Conservation (phyloP, 2,113 vertebrate species). For the Collichthys lucidus region DNA sequence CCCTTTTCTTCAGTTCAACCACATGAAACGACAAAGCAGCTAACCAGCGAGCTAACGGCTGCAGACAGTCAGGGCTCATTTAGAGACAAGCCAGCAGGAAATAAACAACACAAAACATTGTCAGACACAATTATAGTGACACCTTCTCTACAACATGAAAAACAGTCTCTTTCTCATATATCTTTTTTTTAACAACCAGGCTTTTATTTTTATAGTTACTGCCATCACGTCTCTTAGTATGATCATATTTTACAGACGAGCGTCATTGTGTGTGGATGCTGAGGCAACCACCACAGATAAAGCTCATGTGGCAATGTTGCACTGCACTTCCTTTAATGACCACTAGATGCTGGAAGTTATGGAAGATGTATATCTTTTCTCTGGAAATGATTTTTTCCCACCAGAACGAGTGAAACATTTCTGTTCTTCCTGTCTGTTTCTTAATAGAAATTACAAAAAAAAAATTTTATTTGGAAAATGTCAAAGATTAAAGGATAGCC, state of each 20-base stretch:
- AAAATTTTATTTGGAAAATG: neutral
- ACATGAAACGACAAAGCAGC: neutral
- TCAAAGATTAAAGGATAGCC: neutral
- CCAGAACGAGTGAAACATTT: no score
- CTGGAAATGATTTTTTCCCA: no score
- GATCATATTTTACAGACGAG: neutral
- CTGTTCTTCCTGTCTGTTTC: neutral
- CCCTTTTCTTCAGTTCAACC: conserved; percentile 32
- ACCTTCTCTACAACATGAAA: conserved; percentile 16
- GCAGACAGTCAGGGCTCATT: conserved; percentile 45
- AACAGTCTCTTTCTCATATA: conserved; percentile 2
- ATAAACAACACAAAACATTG: conserved; percentile 45
- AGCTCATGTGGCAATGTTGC: neutral
- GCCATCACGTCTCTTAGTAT: conserved; percentile 17
- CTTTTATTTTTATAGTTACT: conserved; percentile 4
- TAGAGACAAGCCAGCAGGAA: conserved; percentile 36
- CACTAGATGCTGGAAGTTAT: conserved; percentile 23
- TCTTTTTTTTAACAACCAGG: conserved; percentile 2
- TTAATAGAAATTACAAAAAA: neutral
- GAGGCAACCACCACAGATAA: neutral
- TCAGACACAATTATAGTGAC: conserved; percentile 32
- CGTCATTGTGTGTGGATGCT: neutral
- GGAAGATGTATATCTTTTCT: neutral
- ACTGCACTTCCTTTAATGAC: conserved; percentile 2
- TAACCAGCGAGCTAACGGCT: conserved; percentile 44